Evolutionary conservation across 2,113 vertebrate genomes (phyloP).

Genomic region (Fukomys damarensis): DNA sequence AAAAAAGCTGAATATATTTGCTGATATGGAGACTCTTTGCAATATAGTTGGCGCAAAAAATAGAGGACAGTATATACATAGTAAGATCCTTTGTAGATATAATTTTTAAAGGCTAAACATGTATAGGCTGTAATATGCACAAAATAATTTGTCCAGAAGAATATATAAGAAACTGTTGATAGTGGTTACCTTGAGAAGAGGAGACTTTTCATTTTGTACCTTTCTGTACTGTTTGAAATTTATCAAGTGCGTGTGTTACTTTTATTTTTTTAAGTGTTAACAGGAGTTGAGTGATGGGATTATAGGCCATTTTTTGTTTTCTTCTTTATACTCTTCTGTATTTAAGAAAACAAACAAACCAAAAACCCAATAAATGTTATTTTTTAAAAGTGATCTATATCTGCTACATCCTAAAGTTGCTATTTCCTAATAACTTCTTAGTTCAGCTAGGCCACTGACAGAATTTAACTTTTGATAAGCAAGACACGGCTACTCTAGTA

Average conservation of each 20-base stretch:
- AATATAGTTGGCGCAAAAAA: slow-evolving; percentile 36
- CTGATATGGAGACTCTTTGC: slow-evolving; percentile 32
- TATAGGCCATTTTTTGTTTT: slow-evolving; percentile 79
- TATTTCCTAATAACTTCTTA: slow-evolving; percentile 45
- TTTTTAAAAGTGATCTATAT: slow-evolving; percentile 70
- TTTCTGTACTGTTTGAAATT: slow-evolving; percentile 81
- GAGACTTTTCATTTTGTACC: slow-evolving; percentile 82
- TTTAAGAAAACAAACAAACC: slow-evolving; percentile 83
- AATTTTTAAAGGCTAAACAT: slow-evolving; percentile 60
- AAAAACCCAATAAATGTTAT: slow-evolving; percentile 82
- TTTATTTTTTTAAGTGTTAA: slow-evolving; percentile 80
- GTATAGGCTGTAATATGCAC: slow-evolving; percentile 54
- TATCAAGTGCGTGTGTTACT: slow-evolving; percentile 79
- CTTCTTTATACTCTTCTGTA: slow-evolving; percentile 83
- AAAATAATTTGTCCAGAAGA: slow-evolving; percentile 74
- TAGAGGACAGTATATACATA: background rate
- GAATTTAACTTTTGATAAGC: slow-evolving; percentile 30
- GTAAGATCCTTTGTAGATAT: slow-evolving; percentile 38
- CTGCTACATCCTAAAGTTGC: slow-evolving; percentile 54
- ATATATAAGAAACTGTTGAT: slow-evolving; percentile 73
- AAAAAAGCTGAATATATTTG: slow-evolving; percentile 7
- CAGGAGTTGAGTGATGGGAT: slow-evolving; percentile 79
- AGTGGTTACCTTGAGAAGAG: slow-evolving; percentile 80
- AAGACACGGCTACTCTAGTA: background rate
- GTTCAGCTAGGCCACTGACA: background rate